phyloP scores from a whole-genome alignment of 2,888 invertebrate species.

The Horisme vitalbata region DNA sequence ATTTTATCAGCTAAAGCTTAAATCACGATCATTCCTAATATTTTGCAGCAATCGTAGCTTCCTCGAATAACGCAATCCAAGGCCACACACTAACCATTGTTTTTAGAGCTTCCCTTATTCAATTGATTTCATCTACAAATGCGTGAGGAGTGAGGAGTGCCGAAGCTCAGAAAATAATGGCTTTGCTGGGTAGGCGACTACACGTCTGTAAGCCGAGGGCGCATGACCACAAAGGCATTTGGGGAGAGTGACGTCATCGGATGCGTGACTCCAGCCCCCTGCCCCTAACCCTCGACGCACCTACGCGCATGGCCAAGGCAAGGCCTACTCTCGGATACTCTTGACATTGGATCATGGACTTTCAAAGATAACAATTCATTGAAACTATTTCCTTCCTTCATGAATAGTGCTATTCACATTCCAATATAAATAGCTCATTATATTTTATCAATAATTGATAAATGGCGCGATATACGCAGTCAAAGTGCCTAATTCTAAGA shows the following conservation, averaged over 20 bases:
- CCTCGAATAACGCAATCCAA: constrained; percentile 21
- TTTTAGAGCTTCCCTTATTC: constrained; percentile 24
- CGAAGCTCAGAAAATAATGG: constrained; percentile 26
- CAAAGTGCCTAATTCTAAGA: constrained; percentile 1
- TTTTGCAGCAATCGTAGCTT: constrained; percentile 9
- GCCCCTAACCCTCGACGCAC: no score
- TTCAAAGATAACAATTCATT: constrained; percentile 6
- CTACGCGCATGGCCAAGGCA: constrained; percentile 68
- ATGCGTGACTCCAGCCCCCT: constrained; percentile 58
- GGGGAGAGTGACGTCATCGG: constrained; percentile 59
- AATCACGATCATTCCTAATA: neutral
- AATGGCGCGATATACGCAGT: constrained; percentile 3
- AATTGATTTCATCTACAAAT: constrained; percentile 17
- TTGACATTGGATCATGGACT: constrained; percentile 58
- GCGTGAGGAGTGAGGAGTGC: constrained; percentile 16
- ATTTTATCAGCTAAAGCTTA: neutral
- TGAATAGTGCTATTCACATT: constrained; percentile 3
- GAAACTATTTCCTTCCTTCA: constrained; percentile 8
- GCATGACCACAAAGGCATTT: constrained; percentile 42
- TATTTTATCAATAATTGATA: constrained; percentile 3
- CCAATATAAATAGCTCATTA: constrained; percentile 2
- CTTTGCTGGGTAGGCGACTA: constrained; percentile 37
- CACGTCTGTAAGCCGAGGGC: constrained; percentile 51
- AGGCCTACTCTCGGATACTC: constrained; percentile 52
- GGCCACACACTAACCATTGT: constrained; percentile 22